Conservation (phyloP, 2,888 invertebrate genomes). For the Punctoribates punctum region DNA sequence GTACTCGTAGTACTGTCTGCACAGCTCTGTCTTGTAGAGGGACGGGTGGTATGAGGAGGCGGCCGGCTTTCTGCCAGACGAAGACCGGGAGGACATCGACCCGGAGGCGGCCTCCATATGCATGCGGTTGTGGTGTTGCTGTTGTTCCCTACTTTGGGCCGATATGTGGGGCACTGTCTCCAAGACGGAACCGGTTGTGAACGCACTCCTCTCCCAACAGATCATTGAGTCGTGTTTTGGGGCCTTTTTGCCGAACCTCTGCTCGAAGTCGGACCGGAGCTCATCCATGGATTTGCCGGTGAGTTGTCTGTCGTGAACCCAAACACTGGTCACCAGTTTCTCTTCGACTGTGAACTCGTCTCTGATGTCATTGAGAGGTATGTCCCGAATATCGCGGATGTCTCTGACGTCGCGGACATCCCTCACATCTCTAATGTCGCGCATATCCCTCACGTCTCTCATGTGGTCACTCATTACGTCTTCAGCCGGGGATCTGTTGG, state of each 20-base stretch:
- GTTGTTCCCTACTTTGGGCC: constrained; percentile 7
- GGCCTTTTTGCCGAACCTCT: constrained; percentile 36
- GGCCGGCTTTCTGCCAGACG: background rate
- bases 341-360: constrained; percentile 14
- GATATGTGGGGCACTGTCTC: background rate
- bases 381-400: background rate
- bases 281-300: constrained; percentile 31
- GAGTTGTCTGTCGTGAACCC: background rate
- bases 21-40: constrained; percentile 45
- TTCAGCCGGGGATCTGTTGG: too few species aligned
- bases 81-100: background rate
- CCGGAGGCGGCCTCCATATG: background rate
- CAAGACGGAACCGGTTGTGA: constrained; percentile 34
- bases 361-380: constrained; percentile 6
- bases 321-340: constrained; percentile 17
- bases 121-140: constrained; percentile 24
- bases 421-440: background rate
- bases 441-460: background rate
- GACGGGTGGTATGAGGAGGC: constrained; percentile 27
- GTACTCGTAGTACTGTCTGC: constrained; percentile 42
- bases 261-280: constrained; percentile 31
- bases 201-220: constrained; percentile 36
- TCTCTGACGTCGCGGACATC: background rate
- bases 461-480: background rate
- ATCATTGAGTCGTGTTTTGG: constrained; percentile 41